Evolutionary conservation across 2,888 invertebrate genomes (phyloP).

Genomic region (Drosophila atroscutellata): DNA sequence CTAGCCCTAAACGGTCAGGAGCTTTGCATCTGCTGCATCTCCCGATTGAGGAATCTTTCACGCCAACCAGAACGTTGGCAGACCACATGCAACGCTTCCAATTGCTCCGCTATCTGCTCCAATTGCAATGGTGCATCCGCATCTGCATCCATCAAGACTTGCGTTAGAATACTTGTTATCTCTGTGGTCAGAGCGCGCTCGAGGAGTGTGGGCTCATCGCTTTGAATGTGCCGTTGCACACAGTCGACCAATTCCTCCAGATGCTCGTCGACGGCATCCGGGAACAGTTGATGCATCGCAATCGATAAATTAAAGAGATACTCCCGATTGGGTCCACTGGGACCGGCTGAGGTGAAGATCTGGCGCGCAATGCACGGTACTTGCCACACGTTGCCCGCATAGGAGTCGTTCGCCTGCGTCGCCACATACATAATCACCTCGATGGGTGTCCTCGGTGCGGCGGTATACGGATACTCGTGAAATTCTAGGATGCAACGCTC

Average conservation of each 20-base stretch:
- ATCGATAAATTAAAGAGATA: slow-evolving; percentile 94
- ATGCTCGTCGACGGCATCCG: slow-evolving; percentile 91
- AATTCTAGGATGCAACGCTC: slow-evolving; percentile 90
- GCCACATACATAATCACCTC: slow-evolving; percentile 88
- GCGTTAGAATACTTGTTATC: slow-evolving; percentile 56
- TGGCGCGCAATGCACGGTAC: slow-evolving; percentile 92
- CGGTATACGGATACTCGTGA: slow-evolving; percentile 86
- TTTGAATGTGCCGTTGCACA: slow-evolving; percentile 84
- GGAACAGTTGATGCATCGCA: slow-evolving; percentile 91
- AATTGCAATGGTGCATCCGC: not conserved
- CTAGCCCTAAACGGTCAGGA: slow-evolving; percentile 17
- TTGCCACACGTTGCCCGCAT: slow-evolving; percentile 88
- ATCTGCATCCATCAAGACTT: slow-evolving; percentile 10
- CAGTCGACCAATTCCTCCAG: slow-evolving; percentile 89
- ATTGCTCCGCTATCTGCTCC: slow-evolving; percentile 30
- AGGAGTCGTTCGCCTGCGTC: slow-evolving; percentile 92
- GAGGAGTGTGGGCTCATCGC: slow-evolving; percentile 58
- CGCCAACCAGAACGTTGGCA: slow-evolving; percentile 70
- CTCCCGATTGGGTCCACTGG: slow-evolving; percentile 96
- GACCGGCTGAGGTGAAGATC: slow-evolving; percentile 90
- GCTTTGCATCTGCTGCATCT: slow-evolving; percentile 26
- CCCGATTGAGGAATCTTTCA: slow-evolving; percentile 58
- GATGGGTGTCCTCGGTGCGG: slow-evolving; percentile 61
- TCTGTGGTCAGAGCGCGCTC: slow-evolving; percentile 60
- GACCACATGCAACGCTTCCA: slow-evolving; percentile 58